Base-by-base conservation (phyloP, 2,888 invertebrate genomes). In the Chouioia cunea region DNA sequence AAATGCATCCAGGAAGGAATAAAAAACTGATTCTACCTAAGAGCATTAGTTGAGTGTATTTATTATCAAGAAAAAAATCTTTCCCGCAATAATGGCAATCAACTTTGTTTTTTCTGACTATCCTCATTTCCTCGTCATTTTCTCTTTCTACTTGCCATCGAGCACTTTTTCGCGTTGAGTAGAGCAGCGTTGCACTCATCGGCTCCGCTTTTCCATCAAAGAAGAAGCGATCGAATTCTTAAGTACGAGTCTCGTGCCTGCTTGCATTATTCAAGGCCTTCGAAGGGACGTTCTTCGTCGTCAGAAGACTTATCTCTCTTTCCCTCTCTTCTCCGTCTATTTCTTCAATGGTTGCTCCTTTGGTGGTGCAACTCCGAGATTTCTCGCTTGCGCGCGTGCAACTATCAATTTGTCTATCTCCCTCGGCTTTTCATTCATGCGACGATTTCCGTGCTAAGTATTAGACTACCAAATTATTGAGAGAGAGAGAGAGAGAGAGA, bases 391-490 rank as follows among this genome's bases (percentile, higher is more conserved):
- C 75, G 27, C 54, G 56, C 64, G 77, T 78, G 80, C 79, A 79
- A 78, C 79, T 82, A 82, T 82, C 82, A 81, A 81, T 81, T 80
- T 79, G 79, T 80, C 64, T 60, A 16, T 43, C n/a, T 65, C 66
- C 59, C 46, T 62, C 62, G 46, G 54, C 23, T 14, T 16, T n/a
- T 20, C n/a, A 2, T 12, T 16, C 22, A 36, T 10, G 20, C 52
- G 36, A 44, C 43, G 48, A 58, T 53, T 52, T 53, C 53, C 18
- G 36, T 12, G 20, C 43, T 43, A 48, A 23, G 50, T 81, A 85
- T 83, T 84, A 83, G 83, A 84, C 83, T 85, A 79, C 76, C 84
- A 84, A 85, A 83, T 84, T 81, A 83, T 83, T 81, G 81, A 83
- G n/a, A n/a, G n/a, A n/a, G n/a, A n/a, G n/a, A n/a, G n/a, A n/a